phyloP scores from a whole-genome alignment of 2,888 invertebrate species.

The Trissonchulus latispiculum region DNA sequence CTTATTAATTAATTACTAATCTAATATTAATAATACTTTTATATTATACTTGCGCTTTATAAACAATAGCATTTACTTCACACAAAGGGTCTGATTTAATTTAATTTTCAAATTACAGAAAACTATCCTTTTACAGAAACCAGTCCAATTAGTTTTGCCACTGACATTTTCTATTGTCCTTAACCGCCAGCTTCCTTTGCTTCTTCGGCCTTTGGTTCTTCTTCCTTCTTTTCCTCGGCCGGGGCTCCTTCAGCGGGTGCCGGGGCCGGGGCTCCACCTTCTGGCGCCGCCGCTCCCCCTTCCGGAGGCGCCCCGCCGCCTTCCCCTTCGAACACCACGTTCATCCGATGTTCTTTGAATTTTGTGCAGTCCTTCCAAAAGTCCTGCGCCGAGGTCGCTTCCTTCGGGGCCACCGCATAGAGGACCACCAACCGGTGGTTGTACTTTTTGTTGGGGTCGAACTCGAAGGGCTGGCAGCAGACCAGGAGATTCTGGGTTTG shows the following conservation, averaged over 20 bases:
- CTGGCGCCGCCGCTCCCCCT: background rate
- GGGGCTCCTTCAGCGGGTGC: background rate
- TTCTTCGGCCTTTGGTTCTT: background rate
- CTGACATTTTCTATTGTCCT: no score
- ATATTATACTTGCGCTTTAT: no score
- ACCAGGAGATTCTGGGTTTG: background rate
- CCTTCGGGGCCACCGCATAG: background rate
- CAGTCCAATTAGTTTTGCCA: no score
- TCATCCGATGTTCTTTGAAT: conserved; percentile 17
- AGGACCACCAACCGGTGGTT: conserved; percentile 16
- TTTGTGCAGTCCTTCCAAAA: background rate
- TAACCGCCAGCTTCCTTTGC: background rate
- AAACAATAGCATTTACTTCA: no score
- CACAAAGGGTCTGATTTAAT: no score
- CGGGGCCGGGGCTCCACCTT: background rate
- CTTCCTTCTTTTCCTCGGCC: background rate
- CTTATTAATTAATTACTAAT: no score
- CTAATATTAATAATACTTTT: no score
- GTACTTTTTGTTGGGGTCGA: conserved; percentile 12
- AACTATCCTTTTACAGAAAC: no score
- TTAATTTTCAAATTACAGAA: no score
- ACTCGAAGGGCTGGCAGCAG: background rate
- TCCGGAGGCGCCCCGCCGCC: background rate
- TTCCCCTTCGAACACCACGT: conserved; percentile 2
- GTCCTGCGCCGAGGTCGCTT: conserved; percentile 2